These are phyloP conservation scores for Cherax destructor DNA, from an alignment of 1,140 invertebrate genomes.

Conservation along the genomic window DNA sequence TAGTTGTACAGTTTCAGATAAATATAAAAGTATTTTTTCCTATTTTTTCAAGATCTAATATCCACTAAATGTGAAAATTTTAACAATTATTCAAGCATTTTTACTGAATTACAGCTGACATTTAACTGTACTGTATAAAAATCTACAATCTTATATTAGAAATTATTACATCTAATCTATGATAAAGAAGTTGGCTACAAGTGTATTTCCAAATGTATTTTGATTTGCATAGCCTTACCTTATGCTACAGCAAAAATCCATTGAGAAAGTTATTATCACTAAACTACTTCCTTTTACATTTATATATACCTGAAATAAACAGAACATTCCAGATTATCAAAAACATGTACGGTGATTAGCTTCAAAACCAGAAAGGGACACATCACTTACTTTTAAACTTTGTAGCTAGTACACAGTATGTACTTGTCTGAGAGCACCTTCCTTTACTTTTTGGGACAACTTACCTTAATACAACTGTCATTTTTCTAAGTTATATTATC, in stretches of 20 bases:
- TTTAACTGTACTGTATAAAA: no score
- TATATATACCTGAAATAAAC: neutral
- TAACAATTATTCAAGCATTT: neutral
- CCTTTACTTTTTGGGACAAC: neutral
- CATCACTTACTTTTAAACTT: no score
- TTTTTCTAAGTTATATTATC: neutral
- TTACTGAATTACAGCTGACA: neutral
- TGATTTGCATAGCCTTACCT: neutral
- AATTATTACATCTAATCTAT: neutral
- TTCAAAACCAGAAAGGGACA: no score
- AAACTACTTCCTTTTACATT: neutral
- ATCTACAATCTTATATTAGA: no score
- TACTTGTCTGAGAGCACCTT: neutral
- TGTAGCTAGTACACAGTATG: neutral
- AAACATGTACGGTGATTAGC: neutral
- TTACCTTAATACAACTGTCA: neutral
- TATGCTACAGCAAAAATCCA: neutral
- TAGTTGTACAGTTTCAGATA: no score
- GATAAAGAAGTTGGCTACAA: neutral
- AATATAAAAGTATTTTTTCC: no score
- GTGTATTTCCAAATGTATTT: neutral
- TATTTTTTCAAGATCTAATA: no score
- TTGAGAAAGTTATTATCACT: neutral
- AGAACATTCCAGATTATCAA: no score
- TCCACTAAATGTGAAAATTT: no score